phyloP scores from a whole-genome alignment of 1,140 invertebrate genomes.

The Octopus bimaculoides region DNA sequence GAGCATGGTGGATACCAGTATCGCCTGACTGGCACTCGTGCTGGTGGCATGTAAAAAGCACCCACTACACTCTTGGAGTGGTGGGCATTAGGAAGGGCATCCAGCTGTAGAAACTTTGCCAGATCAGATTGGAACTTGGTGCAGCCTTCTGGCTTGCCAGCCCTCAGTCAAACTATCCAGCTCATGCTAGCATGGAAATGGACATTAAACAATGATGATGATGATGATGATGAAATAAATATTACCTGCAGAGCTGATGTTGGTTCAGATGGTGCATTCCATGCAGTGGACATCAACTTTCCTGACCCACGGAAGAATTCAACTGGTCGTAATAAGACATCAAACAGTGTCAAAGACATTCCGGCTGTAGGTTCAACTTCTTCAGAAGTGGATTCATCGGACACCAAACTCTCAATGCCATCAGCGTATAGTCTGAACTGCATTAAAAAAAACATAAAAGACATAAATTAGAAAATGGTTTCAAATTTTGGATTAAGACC shows the following conservation, averaged over 20 bases:
- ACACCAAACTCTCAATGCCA: conserved; percentile 68
- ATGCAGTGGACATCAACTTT: conserved; percentile 86
- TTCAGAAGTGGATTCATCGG: conserved; percentile 35
- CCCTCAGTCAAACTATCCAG: conserved; percentile 52
- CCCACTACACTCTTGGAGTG: too few relatives aligned
- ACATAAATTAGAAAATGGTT: too few relatives aligned
- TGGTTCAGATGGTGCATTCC: conserved; percentile 68
- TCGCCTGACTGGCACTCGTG: too few relatives aligned
- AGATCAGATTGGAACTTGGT: too few relatives aligned
- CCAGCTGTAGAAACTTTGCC: too few relatives aligned
- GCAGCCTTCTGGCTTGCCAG: too few relatives aligned
- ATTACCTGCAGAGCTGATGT: conserved; percentile 77
- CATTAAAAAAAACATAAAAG: conserved; percentile 34
- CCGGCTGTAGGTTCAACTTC: conserved; percentile 70
- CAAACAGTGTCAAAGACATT: conserved; percentile 78
- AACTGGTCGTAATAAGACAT: conserved; percentile 76
- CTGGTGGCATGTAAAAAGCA: too few relatives aligned
- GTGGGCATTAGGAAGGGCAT: too few relatives aligned
- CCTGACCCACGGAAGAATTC: conserved; percentile 81
- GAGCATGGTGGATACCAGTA: too few relatives aligned
- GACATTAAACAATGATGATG: too few relatives aligned
- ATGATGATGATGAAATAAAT: conserved; percentile 55
- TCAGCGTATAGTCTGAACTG: conserved; percentile 78
- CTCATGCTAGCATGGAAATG: too few relatives aligned
- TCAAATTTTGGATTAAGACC: too few relatives aligned